phyloP scores from a whole-genome alignment of 1,140 invertebrate genomes.

The Dryas iulia region DNA sequence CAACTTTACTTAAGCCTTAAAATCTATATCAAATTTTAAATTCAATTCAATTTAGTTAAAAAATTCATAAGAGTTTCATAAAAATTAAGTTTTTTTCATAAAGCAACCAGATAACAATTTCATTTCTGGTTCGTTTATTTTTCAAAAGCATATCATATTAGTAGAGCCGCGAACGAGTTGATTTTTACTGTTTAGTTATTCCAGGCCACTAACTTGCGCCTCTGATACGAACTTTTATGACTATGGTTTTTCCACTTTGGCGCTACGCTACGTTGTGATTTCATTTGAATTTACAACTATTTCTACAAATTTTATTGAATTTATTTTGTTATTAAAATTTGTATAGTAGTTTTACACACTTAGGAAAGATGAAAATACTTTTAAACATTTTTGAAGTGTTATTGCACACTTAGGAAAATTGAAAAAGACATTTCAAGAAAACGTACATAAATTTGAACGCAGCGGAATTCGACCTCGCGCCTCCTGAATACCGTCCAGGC shows the following conservation, averaged over 20 bases:
- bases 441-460: too few relatives aligned
- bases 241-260: constrained; percentile 19
- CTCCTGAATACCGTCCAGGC: too few relatives aligned
- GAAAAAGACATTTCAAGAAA: too few relatives aligned
- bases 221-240: constrained; percentile 23
- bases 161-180: constrained; percentile 13
- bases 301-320: neutral
- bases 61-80: neutral
- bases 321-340: too few relatives aligned
- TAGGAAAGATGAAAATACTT: too few relatives aligned
- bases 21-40: neutral
- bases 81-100: neutral
- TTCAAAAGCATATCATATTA: constrained; percentile 13
- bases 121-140: constrained; percentile 5
- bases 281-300: neutral
- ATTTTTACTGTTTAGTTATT: constrained; percentile 30
- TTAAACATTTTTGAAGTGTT: too few relatives aligned
- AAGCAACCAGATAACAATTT: constrained; percentile 4
- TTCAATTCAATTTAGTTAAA: neutral
- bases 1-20: too few relatives aligned
- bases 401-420: too few relatives aligned
- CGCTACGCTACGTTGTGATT: neutral
- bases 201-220: constrained; percentile 21
- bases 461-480: too few relatives aligned
- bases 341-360: too few relatives aligned